Conservation (phyloP, 2,888 invertebrate species). For the Ecdyonurus torrentis region DNA sequence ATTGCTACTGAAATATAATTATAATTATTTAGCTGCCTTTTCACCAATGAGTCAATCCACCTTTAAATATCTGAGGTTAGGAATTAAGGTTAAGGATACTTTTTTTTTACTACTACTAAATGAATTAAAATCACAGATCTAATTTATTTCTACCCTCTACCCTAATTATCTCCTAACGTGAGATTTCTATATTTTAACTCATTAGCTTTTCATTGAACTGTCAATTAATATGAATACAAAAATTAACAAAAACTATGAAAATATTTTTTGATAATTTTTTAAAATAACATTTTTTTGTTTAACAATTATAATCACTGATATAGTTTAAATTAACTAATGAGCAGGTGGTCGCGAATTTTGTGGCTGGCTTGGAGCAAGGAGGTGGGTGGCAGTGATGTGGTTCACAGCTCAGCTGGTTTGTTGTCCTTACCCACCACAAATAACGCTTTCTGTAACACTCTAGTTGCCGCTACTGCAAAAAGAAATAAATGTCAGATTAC, state of each 20-base stretch:
- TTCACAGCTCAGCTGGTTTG: neutral
- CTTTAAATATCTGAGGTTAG: neutral
- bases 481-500: slow-evolving; percentile 8
- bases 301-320: too few species aligned
- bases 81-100: neutral
- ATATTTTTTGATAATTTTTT: too few species aligned
- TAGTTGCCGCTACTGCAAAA: slow-evolving; percentile 39
- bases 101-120: neutral
- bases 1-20: too few species aligned
- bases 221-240: neutral
- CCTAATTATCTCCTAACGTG: neutral
- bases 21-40: too few species aligned
- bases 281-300: too few species aligned
- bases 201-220: neutral
- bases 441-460: slow-evolving; percentile 49
- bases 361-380: neutral
- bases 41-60: neutral
- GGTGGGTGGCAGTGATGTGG: neutral
- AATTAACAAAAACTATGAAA: neutral
- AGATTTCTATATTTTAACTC: neutral
- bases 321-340: too few species aligned
- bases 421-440: slow-evolving; percentile 48
- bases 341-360: too few species aligned
- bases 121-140: neutral
- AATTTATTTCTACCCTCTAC: neutral